Evolutionary conservation across 2,888 invertebrate species (phyloP), one percentile per base, ranked within the genome.

Genomic region (Ganaspis brasiliensis): DNA sequence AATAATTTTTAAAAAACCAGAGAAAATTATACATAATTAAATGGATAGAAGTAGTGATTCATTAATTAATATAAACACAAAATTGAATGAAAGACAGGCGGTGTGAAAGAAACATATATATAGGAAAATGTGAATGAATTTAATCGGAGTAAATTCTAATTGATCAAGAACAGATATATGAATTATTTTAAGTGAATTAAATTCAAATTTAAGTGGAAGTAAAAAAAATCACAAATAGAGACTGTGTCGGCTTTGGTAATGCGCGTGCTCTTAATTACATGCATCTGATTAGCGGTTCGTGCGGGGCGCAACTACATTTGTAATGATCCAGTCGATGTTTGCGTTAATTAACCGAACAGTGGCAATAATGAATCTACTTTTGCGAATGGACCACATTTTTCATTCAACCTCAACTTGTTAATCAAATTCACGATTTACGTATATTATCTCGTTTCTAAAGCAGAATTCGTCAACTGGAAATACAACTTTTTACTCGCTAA

Each of bases 331-430:
- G 59, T 61, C 75, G 77, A 79, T 82, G 81, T 77, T 80, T 73
- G 70, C 73, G 67, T 82, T 83, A 85, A 86, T 86, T 85, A 86
- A 82, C 78, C 76, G 79, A 79, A 80, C 83, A 81, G 74, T 77
- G 63, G 67, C 79, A 78, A 79, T 80, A 81, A 81, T 79, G 81
- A 79, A 76, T 73, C 79, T 77, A 78, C 74, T 80, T 81, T 72
- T 79, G 76, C 35, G 63, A 67, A 74, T 76, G 52, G 31, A 40
- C 45, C 12, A 26, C 73, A 40, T 10, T 12, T 21, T 61, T 45
- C 59, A 73, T 73, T 61, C 67, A 55, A 63, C 49, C 12, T n/a
- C 45, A 31, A 55, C 16, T 5, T 16, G 26, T 16, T 10, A 55
- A 71, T 55, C 26, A 19, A 52, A 71, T 6, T 9, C 31, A 12